Evolutionary conservation across 2,888 invertebrate genomes (phyloP).

Genomic region (Hypselothyrea guttata): DNA sequence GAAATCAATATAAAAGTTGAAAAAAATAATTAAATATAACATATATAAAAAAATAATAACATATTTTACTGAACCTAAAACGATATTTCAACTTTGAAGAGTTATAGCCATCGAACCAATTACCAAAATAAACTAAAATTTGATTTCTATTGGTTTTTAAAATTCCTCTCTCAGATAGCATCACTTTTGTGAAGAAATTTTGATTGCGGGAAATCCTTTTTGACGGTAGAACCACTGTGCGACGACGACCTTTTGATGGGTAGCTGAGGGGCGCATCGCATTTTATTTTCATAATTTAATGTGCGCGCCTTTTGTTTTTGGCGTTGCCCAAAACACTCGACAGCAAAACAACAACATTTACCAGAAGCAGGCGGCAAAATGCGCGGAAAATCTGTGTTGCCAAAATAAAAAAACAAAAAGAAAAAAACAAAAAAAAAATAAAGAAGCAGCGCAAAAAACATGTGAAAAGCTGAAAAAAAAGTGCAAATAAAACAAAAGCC

Average conservation of each 20-base stretch:
- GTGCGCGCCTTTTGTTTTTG: slow-evolving; percentile 63
- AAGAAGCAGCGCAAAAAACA: slow-evolving; percentile 8
- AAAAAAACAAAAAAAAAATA: slow-evolving; percentile 12
- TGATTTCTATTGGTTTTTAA: no score
- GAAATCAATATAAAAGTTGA: no score
- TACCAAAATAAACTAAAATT: no score
- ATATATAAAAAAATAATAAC: no score
- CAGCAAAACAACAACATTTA: slow-evolving; percentile 26
- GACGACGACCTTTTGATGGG: slow-evolving; percentile 72
- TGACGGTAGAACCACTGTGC: no score
- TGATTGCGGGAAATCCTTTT: no score
- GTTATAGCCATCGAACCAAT: no score
- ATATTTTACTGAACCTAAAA: no score
- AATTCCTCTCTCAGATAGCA: no score
- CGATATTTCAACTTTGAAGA: no score
- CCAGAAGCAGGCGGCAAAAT: slow-evolving; percentile 46
- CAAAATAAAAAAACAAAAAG: slow-evolving; percentile 36
- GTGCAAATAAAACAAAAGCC: slow-evolving; percentile 47
- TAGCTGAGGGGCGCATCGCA: slow-evolving; percentile 43
- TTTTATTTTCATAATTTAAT: slow-evolving; percentile 75
- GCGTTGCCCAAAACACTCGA: slow-evolving; percentile 69
- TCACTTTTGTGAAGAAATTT: no score
- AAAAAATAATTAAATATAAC: no score
- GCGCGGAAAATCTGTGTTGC: slow-evolving; percentile 66
- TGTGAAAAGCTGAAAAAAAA: slow-evolving; percentile 23